Base-by-base conservation (phyloP, 2,797 vertebrate genomes). In the Pangasius djambal region DNA sequence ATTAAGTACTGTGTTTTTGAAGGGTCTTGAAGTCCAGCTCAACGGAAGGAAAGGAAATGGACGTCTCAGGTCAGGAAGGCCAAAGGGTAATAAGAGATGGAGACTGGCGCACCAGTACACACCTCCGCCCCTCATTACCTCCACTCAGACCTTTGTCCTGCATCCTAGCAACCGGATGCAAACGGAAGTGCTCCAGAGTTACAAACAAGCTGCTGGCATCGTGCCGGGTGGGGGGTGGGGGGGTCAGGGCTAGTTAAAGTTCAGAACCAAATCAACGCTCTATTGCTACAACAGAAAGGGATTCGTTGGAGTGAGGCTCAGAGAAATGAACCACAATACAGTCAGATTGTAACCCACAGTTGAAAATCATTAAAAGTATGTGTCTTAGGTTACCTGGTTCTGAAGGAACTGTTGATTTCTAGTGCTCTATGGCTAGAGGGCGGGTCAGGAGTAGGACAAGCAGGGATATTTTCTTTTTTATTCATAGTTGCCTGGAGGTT, bases 1-100 rank as follows among this genome's bases (percentile, higher is more conserved):
- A 79, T 74, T 20, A n/a, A 74, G n/a, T n/a, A 55, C 12, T 52
- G 52, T 31, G 28, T 83, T 88, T 88, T 6, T 55, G 44, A 83
- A 74, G 25, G 59, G 50, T 31, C 28, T 50, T 37, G 16, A 9
- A 85, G 48, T 70, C 22, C 13, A 4, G 18, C 16, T 34, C 22
- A 28, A n/a, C 15, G 55, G 10, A 37, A 63, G 20, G 12, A 44
- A 61, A 40, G n/a, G 22, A 61, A 84, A 84, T 6, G 61, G 25
- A 48, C 4, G 4, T 69, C n/a, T 50, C 9, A 6, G 83, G 44
- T 84, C 40, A 83, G 37, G 37, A 28, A 83, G 37, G 57, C 37
- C 79, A 82, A 61, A 40, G 55, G 55, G 79, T 40, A 82, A 59
- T 37, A 82, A 59, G 78, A 81, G 52, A 57, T 34, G 52, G 50